These are phyloP conservation scores for Lamproptera curius DNA, from an alignment of 2,888 invertebrate species.

Conservation along the genomic window DNA sequence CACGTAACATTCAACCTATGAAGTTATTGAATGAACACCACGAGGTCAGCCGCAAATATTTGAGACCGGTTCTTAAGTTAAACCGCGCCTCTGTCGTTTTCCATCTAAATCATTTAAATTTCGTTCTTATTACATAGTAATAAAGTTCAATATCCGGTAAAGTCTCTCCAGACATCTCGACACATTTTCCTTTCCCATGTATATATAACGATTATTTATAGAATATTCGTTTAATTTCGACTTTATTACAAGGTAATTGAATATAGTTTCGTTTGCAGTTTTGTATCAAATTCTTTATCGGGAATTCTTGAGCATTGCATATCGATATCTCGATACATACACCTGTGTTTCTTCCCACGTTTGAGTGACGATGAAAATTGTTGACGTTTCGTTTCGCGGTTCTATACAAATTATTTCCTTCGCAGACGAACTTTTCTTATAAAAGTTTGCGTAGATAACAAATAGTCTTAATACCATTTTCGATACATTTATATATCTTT, in stretches of 20 bases:
- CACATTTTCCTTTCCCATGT: conserved; percentile 1
- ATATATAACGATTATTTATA: conserved; percentile 6
- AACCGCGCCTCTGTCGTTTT: conserved; percentile 14
- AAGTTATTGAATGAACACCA: conserved; percentile 28
- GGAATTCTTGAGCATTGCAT: conserved; percentile 9
- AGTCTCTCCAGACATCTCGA: neutral
- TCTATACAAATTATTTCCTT: no score
- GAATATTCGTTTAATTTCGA: conserved; percentile 1
- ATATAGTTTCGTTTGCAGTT: conserved; percentile 4
- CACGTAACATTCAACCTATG: conserved; percentile 3
- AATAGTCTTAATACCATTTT: no score
- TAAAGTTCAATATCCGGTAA: conserved; percentile 13
- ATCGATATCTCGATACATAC: conserved; percentile 13
- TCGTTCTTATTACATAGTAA: conserved; percentile 8
- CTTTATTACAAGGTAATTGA: conserved; percentile 2
- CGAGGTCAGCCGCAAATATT: conserved; percentile 30
- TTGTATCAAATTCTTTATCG: neutral
- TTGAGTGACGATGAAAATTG: conserved; percentile 3
- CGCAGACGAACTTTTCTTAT: no score
- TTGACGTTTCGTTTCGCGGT: neutral
- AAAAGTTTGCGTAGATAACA: no score
- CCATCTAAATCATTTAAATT: conserved; percentile 9
- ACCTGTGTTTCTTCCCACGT: conserved; percentile 14
- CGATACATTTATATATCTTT: no score
- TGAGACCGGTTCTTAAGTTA: conserved; percentile 27